Percentiles rank a stretch among this genome's conserved stretches.
These are phyloP conservation scores for Pristiophorus japonicus DNA, from an alignment of 2,113 vertebrate genomes.

Conservation along the genomic window DNA sequence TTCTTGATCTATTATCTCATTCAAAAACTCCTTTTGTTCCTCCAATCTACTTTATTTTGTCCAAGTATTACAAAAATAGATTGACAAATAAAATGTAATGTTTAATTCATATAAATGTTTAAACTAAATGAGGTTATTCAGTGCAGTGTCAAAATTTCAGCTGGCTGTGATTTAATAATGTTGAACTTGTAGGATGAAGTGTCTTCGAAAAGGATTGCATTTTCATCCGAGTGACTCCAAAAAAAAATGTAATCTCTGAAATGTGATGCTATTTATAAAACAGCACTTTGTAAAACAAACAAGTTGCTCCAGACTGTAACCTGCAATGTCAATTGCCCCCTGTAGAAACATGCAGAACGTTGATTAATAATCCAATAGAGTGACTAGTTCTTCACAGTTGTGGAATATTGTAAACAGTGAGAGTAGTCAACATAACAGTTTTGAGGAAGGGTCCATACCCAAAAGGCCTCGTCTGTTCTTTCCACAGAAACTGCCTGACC, in stretches of 20 bases:
- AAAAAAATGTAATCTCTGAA: background rate
- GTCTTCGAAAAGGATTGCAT: background rate
- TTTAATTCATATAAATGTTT: background rate
- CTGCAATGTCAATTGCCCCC: background rate
- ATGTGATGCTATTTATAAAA: background rate
- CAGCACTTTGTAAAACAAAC: background rate
- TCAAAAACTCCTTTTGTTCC: background rate
- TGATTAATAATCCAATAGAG: background rate
- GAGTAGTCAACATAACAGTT: no score
- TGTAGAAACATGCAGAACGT: background rate
- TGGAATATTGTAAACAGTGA: background rate
- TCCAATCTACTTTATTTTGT: background rate
- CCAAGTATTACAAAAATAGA: background rate
- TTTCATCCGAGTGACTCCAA: background rate
- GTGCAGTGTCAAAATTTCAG: background rate
- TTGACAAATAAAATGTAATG: background rate
- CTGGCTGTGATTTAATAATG: background rate
- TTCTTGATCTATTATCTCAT: background rate
- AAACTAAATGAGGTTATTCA: background rate
- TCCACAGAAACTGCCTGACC: background rate
- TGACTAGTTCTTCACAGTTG: background rate
- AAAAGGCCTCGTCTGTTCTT: background rate
- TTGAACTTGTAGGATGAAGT: background rate
- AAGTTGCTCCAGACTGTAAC: background rate
- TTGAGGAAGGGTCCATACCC: background rate